Evolutionary conservation across 2,113 vertebrate species (phyloP), one percentile per base, ranked within the genome.

Genomic region (Hypanus sabinus): DNA sequence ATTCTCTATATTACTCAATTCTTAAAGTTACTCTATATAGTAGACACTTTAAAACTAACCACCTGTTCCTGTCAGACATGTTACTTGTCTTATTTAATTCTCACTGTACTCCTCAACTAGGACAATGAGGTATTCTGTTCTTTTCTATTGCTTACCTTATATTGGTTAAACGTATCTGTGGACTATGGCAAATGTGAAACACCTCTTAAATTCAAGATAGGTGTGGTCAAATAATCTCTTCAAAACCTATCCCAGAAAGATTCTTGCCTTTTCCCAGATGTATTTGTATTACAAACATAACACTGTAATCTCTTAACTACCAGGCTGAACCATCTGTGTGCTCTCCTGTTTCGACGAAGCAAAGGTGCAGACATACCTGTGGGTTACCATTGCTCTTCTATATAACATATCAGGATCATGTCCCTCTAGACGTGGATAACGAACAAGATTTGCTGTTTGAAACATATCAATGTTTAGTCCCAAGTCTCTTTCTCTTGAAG

Each of bases 371-470:
- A 46, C 9, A 93, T 94, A 99, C 99, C 99, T 99, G 96, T 99
- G 98, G 93, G 99, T 97, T 81, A 99, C 96, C 65, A 98, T 96
- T 0, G 98, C 98, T 95, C 98, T 97, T 90, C 97, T 97, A 96
- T 99, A 99, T 4, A 99, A 97, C 92, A 98, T 95, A 83, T 99
- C 98, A 0, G 98, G 97, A 0, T 97, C 96, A 1, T 97, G 98
- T 94, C 98, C 98, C 96, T 99, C 98, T 9, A 99, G 97, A 71
- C 98, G 98, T 0, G 99, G 99, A 95, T 99, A 99, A 65, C 98
- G 98, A 94, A 99, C 99, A n/a, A 99, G 96, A 95, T 98, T 98
- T 76, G 97, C 96, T 0, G 98, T 97, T 95, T 99, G 98, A 96
- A 99, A 99, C 94, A 99, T 97, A 94, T 99, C 98, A 0, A 98